Evolutionary conservation across 2,797 vertebrate genomes (phyloP).

Genomic region (Australoheros facetus): DNA sequence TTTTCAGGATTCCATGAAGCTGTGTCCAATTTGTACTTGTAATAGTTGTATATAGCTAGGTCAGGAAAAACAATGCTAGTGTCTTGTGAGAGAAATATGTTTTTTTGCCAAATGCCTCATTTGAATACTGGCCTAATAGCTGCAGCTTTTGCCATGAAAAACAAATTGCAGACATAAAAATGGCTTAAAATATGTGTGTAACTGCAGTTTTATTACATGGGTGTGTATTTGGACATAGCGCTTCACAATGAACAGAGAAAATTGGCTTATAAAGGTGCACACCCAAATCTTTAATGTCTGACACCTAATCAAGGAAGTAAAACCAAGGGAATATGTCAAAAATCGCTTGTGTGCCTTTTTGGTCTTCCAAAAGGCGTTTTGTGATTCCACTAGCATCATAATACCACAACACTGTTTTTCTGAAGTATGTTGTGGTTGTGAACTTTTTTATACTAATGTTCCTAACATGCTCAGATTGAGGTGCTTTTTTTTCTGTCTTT

Average conservation of each 20-base stretch:
- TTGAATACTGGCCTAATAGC: constrained; percentile 49
- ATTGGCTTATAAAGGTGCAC: constrained; percentile 49
- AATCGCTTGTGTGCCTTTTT: constrained; percentile 61
- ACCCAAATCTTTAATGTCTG: constrained; percentile 58
- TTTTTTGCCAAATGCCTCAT: constrained; percentile 45
- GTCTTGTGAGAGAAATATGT: constrained; percentile 39
- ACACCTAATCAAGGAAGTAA: constrained; percentile 64
- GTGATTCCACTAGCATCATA: constrained; percentile 37
- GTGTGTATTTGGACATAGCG: constrained; percentile 35
- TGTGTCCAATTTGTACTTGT: constrained; percentile 60
- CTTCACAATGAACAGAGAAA: constrained; percentile 44
- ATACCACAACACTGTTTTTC: constrained; percentile 24
- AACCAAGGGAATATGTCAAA: constrained; percentile 43
- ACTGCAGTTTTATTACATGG: constrained; percentile 26
- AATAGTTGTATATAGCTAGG: constrained; percentile 48
- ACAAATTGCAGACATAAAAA: constrained; percentile 44
- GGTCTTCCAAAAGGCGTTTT: constrained; percentile 22
- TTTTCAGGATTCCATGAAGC: constrained; percentile 62
- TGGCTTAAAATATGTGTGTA: constrained; percentile 36
- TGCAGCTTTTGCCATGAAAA: constrained; percentile 43
- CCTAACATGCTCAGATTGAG: background rate
- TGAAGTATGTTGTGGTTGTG: constrained; percentile 14
- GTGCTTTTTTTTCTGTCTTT: background rate
- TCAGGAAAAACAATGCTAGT: constrained; percentile 4
- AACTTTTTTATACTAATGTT: background rate